Percentiles rank a stretch among this genome's conserved stretches.
Evolutionary conservation across 35 echinoderm and acorn worm species (phyloP).

Genomic region (Apostichopus californicus): DNA sequence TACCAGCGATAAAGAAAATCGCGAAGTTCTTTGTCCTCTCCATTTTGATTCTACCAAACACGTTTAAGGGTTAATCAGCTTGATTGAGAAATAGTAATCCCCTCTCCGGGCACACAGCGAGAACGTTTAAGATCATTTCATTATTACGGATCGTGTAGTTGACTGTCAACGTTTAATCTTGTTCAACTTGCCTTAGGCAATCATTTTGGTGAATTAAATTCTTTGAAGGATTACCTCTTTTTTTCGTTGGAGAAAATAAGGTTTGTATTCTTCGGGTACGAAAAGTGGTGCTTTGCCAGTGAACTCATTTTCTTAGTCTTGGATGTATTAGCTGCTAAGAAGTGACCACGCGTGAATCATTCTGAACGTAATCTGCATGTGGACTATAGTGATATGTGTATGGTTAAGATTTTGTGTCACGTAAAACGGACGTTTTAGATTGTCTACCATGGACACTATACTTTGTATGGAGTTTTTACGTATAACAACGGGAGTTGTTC

Average conservation of each 20-base stretch:
- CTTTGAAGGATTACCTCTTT: conserved; percentile 6
- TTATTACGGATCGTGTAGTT: conserved; percentile 26
- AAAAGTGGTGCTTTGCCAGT: background rate
- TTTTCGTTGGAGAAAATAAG: background rate
- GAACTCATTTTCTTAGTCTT: background rate
- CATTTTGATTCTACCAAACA: background rate
- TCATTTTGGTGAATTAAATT: background rate
- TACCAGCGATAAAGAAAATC: background rate
- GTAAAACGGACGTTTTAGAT: too few species aligned
- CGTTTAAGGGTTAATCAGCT: background rate
- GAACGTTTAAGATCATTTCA: conserved; percentile 27
- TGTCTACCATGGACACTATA: background rate
- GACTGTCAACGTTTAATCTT: conserved; percentile 30
- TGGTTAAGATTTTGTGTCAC: too few species aligned
- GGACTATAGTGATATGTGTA: too few species aligned
- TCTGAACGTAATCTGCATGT: background rate
- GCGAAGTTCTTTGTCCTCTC: background rate
- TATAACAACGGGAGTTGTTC: background rate
- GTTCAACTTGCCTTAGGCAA: conserved; percentile 27
- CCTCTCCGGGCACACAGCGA: background rate
- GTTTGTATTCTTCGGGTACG: background rate
- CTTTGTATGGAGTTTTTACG: background rate
- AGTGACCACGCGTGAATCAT: background rate
- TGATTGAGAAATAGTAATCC: background rate
- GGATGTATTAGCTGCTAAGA: background rate